Base-by-base conservation (phyloP, 2,888 invertebrate species). In the Dicycla oo region DNA sequence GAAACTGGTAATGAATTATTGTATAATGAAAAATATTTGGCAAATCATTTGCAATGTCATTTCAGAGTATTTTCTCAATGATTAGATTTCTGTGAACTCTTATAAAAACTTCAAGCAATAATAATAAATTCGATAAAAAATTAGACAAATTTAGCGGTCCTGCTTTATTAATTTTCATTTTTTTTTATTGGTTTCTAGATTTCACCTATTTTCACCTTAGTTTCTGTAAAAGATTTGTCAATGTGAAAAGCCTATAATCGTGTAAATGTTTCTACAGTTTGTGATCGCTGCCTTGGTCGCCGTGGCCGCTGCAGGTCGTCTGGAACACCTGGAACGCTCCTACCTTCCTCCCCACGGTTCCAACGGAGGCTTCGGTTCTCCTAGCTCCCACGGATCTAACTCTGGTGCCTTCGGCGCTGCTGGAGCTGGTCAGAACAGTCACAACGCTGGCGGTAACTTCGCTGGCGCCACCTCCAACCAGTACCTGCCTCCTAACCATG, bases 241-340 rank as follows among this genome's bases (percentile, higher is more conserved):
- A 38, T 38, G 38, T 38, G 38, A 38, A 38, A 38, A 38, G 1
- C 38, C 38, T 38, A 38, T 38, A 38, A 6, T 38, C 5, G 8
- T 38, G 8, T 38, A 38, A 38, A 38, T 38, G 38, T 38, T 38
- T 38, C 38, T 38, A 23, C 87, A 95, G 95, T 91, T 95, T 78
- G 89, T 95, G 72, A 85, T 94, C 51, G 93, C 94, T 74, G 88
- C 92, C 65, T 86, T 95, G 3, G 84, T 96, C 63, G 91, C 94
- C 60, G 92, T 92, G 51, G 88, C 91, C 78, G 85, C 93, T 1
- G 94, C 94, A 58, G 95, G 86, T 40, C 95, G 95, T 23, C 83
- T 96, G 62, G 95, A 96, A 72, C 92, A 94, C 45, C 89, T 96
- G 4, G 95, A 96, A 78, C 91, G 93, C 30, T 88, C 91, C 51